A percentile compares a stretch with the other conserved stretches of the same genome.
Evolutionary conservation across 1,140 invertebrate genomes (phyloP).

Genomic region (Zaprionus ornatus): DNA sequence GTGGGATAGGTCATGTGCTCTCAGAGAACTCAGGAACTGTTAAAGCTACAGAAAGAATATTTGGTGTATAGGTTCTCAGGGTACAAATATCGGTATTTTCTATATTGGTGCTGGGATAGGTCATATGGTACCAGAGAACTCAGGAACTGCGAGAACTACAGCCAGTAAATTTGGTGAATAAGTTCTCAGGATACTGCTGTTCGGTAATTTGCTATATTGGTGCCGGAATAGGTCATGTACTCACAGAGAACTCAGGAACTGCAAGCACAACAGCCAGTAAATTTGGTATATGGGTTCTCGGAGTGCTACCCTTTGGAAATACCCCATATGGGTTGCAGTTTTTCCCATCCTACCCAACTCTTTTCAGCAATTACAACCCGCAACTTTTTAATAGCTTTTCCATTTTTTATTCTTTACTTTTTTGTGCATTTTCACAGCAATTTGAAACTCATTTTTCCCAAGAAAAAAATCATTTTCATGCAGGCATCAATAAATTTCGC

Average conservation of each 20-base stretch:
- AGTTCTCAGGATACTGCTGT: too few relatives aligned
- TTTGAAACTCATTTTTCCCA: constrained; percentile 53
- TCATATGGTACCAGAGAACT: neutral
- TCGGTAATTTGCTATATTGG: too few relatives aligned
- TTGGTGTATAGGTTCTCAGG: neutral
- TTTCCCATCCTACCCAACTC: neutral
- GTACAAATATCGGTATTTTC: too few relatives aligned
- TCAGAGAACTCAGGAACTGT: neutral
- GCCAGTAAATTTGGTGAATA: too few relatives aligned
- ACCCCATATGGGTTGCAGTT: neutral
- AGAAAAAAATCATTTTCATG: constrained; percentile 54
- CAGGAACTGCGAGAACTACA: too few relatives aligned
- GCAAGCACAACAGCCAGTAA: neutral
- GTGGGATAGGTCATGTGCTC: neutral
- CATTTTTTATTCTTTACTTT: constrained; percentile 16
- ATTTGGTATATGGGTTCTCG: neutral
- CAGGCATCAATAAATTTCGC: constrained; percentile 55
- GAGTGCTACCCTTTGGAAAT: neutral
- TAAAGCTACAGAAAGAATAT: neutral
- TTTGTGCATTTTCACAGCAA: constrained; percentile 31
- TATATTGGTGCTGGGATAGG: neutral
- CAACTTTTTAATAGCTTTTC: constrained; percentile 49
- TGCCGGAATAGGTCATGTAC: too few relatives aligned
- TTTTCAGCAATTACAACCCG: constrained; percentile 31
- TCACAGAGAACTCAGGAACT: neutral